Evolutionary conservation across 23 tunicate species (phyloP), one percentile per base, ranked within the genome.

Genomic region (Halocynthia aurantium): DNA sequence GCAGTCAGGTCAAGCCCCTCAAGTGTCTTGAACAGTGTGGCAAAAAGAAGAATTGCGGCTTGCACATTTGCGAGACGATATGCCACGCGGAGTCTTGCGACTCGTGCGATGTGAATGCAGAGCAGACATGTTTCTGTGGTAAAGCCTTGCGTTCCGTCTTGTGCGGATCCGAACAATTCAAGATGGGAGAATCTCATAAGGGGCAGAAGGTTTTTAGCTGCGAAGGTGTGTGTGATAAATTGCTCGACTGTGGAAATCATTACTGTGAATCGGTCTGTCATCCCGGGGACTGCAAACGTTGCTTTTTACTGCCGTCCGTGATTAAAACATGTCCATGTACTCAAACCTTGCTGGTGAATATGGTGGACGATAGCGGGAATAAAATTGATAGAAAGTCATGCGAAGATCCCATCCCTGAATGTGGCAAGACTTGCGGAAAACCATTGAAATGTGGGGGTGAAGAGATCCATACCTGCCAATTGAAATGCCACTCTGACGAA

Each of bases 381-480:
- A 18, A 68, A 52, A 64, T 71, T 52, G 54, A 8, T 6, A 51
- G 98, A 22, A 75, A 73, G 50, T 12, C 11, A 6, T 93, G 98
- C 62, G 10, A 54, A 10, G 98, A 93, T 60, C 98, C 93, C 6
- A 53, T 93, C 17, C 98, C 93, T 6, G 83, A 84, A 10, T 93
- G 98, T 63, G 89, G 70, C 15, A 70, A 81, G 86, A 77, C 77
- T 57, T 91, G 97, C 52, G 81, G 72, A 58, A 91, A 91, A 77
- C 87, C 92, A 8, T 64, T 92, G 52, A 56, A 51, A 11, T 91
- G 97, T 65, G 91, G 97, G 10, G 97, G 97, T 11, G 91, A 91
- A 10, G 82, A 77, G 19, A 62, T 86, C 19, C 92, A 92, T 56
- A 22, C 77, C 19, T 85, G 98, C 56, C 58, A 85, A 49, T 22